A percentile compares a stretch with the other conserved stretches of the same genome.
These are phyloP conservation scores for Pogonognathellus flavescens DNA, from an alignment of 1,140 invertebrate genomes.

Conservation along the genomic window DNA sequence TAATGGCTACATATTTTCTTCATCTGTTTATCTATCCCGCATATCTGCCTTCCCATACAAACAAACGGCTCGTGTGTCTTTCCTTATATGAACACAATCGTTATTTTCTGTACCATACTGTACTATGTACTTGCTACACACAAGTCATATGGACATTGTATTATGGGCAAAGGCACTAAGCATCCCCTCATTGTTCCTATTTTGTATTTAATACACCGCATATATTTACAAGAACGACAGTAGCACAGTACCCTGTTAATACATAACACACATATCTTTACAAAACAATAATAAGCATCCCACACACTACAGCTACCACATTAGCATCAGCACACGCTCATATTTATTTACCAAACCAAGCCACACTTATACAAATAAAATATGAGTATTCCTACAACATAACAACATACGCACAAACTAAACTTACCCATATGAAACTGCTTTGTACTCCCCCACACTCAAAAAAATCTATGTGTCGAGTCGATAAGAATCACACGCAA, in stretches of 20 bases:
- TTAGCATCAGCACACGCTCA: constrained; percentile 27
- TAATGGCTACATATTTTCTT: not conserved
- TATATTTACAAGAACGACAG: too few species aligned
- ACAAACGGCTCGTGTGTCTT: not conserved
- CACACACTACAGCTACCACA: constrained; percentile 3
- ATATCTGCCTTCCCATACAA: not conserved
- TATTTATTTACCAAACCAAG: constrained; percentile 19
- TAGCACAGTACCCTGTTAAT: too few species aligned
- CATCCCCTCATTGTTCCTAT: not conserved
- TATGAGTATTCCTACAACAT: not conserved
- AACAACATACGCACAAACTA: not conserved
- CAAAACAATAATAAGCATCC: constrained; percentile 4
- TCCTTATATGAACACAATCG: too few species aligned
- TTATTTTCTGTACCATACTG: too few species aligned
- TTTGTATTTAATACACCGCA: not conserved
- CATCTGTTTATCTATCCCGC: not conserved
- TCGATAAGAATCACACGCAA: constrained; percentile 33
- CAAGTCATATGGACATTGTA: too few species aligned
- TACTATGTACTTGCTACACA: too few species aligned
- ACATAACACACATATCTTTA: not conserved
- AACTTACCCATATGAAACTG: not conserved
- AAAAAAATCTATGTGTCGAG: not conserved
- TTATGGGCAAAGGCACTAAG: not conserved
- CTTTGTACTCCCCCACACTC: constrained; percentile 37
- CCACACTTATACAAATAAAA: too few species aligned